Evolutionary conservation across 2,888 invertebrate genomes (phyloP).

Genomic region (Lepidonotus clava): DNA sequence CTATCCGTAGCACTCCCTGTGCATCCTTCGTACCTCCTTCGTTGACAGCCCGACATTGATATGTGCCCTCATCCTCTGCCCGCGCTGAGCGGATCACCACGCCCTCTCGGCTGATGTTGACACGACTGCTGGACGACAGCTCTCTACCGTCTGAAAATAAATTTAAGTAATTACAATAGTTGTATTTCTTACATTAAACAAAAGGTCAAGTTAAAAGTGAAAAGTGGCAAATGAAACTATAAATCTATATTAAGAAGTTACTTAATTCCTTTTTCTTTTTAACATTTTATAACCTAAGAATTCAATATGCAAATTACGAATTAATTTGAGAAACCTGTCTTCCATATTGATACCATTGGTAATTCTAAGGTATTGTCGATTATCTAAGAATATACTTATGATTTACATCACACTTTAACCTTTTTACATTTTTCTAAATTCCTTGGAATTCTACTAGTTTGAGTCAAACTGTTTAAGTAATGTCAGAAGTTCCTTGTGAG

Average conservation of each 20-base stretch:
- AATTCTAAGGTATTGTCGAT: too few relatives aligned
- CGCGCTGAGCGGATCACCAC: constrained; percentile 70
- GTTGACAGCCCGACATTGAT: constrained; percentile 71
- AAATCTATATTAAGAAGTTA: not conserved
- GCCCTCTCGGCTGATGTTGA: constrained; percentile 53
- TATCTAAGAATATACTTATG: too few relatives aligned
- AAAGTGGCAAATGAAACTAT: too few relatives aligned
- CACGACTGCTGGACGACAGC: not conserved
- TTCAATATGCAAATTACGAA: too few relatives aligned
- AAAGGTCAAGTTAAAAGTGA: too few relatives aligned
- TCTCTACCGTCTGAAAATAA: constrained; percentile 38
- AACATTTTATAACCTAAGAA: not conserved
- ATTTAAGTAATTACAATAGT: not conserved
- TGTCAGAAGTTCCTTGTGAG: too few relatives aligned
- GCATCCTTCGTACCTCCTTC: constrained; percentile 69
- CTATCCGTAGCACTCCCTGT: constrained; percentile 65
- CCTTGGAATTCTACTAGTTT: too few relatives aligned
- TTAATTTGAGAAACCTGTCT: too few relatives aligned
- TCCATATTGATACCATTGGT: too few relatives aligned
- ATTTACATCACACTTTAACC: too few relatives aligned
- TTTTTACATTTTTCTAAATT: too few relatives aligned
- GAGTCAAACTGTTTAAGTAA: too few relatives aligned
- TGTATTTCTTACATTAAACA: not conserved
- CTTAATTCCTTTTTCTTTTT: not conserved
- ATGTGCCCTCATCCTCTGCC: constrained; percentile 72